Evolutionary conservation across 2,797 vertebrate species (phyloP).

Genomic region (Chrosomus eos): DNA sequence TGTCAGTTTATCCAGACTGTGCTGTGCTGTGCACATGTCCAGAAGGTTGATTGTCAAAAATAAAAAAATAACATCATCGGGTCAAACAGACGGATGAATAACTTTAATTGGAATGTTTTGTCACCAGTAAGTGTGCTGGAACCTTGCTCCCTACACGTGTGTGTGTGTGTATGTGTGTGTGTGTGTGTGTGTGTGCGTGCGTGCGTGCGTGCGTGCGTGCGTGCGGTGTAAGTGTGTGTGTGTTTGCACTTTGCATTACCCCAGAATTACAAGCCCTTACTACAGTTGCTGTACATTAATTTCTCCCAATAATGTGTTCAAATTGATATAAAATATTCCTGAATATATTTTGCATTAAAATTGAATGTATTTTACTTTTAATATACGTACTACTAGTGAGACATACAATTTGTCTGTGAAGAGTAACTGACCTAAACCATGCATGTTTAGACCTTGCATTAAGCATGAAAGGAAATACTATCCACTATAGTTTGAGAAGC

Average conservation of each 20-base stretch:
- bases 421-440: constrained; percentile 62
- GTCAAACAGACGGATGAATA: constrained; percentile 48
- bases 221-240: not conserved
- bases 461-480: constrained; percentile 53
- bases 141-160: not conserved
- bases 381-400: not conserved
- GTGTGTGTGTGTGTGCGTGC: too few species aligned
- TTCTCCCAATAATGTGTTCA: not conserved
- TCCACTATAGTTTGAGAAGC: constrained; percentile 55
- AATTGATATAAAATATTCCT: too few species aligned
- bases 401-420: constrained; percentile 19
- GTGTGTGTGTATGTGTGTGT: too few species aligned
- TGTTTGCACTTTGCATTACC: too few species aligned
- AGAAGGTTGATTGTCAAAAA: constrained; percentile 66
- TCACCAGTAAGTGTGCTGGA: constrained; percentile 34
- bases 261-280: not conserved
- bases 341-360: not conserved
- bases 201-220: not conserved
- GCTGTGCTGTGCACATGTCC: constrained; percentile 53
- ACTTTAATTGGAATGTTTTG: constrained; percentile 43
- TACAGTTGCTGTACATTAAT: not conserved
- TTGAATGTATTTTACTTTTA: not conserved
- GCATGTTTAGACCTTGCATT: constrained; percentile 64
- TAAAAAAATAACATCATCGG: constrained; percentile 32
- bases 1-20: constrained; percentile 68